A percentile compares a stretch with the other conserved stretches of the same genome.
Conservation (phyloP, 2,113 vertebrate species). For the Cynocephalus volans region DNA sequence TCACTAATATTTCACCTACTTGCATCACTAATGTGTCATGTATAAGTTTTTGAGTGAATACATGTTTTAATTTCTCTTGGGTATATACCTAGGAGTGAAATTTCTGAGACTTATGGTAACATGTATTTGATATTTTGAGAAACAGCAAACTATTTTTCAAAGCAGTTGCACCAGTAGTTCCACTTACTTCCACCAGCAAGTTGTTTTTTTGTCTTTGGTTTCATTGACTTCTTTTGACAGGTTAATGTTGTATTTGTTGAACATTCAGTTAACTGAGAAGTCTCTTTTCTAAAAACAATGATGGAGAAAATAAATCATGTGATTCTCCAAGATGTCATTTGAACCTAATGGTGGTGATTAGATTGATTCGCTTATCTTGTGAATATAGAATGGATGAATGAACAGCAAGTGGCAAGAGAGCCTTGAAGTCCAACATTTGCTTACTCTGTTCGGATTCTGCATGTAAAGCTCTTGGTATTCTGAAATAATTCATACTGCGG, state of each 20-base stretch:
- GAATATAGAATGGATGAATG: too few relatives aligned
- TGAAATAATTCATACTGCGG: background rate
- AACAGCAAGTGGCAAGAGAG: too few relatives aligned
- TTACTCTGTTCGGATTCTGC: background rate
- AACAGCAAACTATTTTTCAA: background rate
- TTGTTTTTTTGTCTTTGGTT: background rate
- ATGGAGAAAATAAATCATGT: background rate
- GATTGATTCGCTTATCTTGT: background rate
- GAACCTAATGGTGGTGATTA: fast-evolving
- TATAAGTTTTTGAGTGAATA: fast-evolving
- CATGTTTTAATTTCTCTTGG: background rate
- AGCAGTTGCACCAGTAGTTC: background rate
- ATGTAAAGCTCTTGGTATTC: background rate
- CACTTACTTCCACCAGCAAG: fast-evolving
- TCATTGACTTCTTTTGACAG: background rate
- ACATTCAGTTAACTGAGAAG: background rate
- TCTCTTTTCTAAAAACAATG: background rate
- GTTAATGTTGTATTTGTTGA: background rate
- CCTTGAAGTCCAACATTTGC: fast-evolving
- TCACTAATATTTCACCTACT: fast-evolving
- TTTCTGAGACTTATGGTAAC: fast-evolving
- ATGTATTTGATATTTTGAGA: background rate
- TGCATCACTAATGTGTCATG: background rate
- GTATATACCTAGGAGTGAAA: fast-evolving
- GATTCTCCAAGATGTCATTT: background rate